Percentiles rank a stretch among this genome's conserved stretches.
phyloP scores from a whole-genome alignment of 2,797 vertebrate species.

The Sphenopsis melanotis region DNA sequence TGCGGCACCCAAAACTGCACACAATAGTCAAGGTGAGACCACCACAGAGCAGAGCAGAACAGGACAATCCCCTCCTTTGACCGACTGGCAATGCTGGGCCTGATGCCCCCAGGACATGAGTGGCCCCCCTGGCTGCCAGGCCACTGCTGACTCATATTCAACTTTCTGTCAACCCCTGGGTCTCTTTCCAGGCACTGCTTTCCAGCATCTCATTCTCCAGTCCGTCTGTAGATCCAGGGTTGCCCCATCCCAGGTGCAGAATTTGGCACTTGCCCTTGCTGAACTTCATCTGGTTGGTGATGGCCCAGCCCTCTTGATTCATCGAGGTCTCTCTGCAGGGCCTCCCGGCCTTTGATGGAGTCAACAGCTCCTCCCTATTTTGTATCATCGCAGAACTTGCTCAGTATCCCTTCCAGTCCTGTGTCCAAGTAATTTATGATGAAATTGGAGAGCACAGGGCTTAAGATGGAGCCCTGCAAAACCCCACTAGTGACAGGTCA shows the following conservation, averaged over 20 bases:
- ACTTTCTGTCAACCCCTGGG: rapidly evolving
- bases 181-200: neutral
- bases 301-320: neutral
- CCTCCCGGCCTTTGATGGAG: neutral
- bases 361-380: neutral
- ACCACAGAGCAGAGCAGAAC: neutral
- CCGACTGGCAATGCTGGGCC: neutral
- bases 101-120: neutral
- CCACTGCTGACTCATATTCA: neutral
- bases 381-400: neutral
- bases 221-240: neutral
- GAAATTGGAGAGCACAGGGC: neutral
- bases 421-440: neutral
- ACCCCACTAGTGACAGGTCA: neutral
- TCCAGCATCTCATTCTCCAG: neutral
- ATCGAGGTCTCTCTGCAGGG: neutral
- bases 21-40: neutral
- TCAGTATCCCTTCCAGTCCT: neutral
- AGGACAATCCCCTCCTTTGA: no score
- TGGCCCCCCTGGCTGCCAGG: neutral
- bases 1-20: neutral
- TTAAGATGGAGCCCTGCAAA: neutral
- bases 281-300: neutral
- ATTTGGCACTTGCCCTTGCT: neutral
- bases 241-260: neutral